Base-by-base conservation (phyloP, 1,140 invertebrate genomes). In the Tetramorium parvispinum region DNA sequence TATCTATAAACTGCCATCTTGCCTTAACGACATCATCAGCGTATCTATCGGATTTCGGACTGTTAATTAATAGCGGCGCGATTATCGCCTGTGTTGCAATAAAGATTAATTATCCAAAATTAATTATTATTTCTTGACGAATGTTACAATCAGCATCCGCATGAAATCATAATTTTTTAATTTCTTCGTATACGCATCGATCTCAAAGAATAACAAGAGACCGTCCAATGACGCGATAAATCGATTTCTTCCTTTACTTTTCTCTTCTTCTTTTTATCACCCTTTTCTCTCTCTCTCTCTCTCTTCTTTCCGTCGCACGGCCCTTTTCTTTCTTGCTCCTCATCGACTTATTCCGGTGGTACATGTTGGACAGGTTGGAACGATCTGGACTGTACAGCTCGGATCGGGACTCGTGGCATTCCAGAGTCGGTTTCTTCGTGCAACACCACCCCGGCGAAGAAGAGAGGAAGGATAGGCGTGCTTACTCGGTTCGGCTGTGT, bases 281-380 rank as follows among this genome's bases (percentile, higher is more conserved):
- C 86, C 75, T 85, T 11, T 6, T 49, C 51, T 70, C 73, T 87
- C 83, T 85, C 90, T 86, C 61, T 91, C 86, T 71, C 43, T 85
- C 78, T 85, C 63, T 85, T 83, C 37, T 82, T 71, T 61, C n/a
- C 88, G 86, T 83, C 71, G 63, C 85, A 87, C 79, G 21, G 16
- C 70, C 70, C 83, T 75, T 66, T 88, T 87, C 87, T 76, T 86
- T 88, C 79, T 89, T 85, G 57, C 68, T 65, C 11, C 53, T 10
- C 40, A 40, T 51, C 70, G 73, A 66, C 53, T 79, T 77, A 40
- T 76, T 85, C 70, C 61, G 88, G 55, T 85, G 89, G 86, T 92
- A 93, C 88, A 92, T 83, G 91, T 75, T 77, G 89, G 93, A 93
- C 93, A 94, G 93, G 93, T 94, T 94, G 92, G 85, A 89, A 76